These are phyloP conservation scores for Chymomyza amoena DNA, from an alignment of 2,888 invertebrate species.

Conservation along the genomic window DNA sequence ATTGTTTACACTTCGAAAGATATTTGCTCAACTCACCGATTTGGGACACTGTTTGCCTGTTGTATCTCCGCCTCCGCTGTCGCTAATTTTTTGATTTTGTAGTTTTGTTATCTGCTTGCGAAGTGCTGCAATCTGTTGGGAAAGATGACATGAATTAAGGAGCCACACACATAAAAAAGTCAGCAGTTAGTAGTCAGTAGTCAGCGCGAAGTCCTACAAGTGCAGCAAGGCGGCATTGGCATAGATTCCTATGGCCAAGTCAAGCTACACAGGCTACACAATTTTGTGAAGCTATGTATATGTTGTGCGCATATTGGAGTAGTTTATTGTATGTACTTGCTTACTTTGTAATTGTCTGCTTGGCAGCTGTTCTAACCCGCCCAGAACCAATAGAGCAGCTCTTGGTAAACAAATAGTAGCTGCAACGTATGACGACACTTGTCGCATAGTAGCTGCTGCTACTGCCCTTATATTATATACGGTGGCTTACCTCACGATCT, in stretches of 20 bases:
- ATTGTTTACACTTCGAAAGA: background rate
- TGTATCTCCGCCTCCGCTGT: constrained; percentile 50
- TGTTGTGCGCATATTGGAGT: background rate
- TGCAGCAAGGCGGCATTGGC: constrained; percentile 19
- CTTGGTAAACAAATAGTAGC: constrained; percentile 1
- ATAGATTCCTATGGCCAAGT: background rate
- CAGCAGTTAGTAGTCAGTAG: background rate
- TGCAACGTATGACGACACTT: background rate
- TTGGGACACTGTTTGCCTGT: constrained; percentile 45
- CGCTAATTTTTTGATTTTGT: constrained; percentile 66
- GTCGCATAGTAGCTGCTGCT: too few species aligned
- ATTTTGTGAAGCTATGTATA: background rate
- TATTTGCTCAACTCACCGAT: constrained; percentile 65
- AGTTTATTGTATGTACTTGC: background rate
- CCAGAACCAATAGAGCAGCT: background rate
- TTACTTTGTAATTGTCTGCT: background rate
- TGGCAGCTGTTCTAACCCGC: background rate
- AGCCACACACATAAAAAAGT: background rate
- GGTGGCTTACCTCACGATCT: constrained; percentile 82
- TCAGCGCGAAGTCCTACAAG: constrained; percentile 31
- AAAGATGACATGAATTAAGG: constrained; percentile 15
- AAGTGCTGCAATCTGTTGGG: constrained; percentile 75
- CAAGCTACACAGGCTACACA: constrained; percentile 2
- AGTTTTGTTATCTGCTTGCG: constrained; percentile 77
- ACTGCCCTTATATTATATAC: too few species aligned